These are phyloP conservation scores for Megamerina dolium DNA, from an alignment of 2,888 invertebrate species.

Conservation along the genomic window DNA sequence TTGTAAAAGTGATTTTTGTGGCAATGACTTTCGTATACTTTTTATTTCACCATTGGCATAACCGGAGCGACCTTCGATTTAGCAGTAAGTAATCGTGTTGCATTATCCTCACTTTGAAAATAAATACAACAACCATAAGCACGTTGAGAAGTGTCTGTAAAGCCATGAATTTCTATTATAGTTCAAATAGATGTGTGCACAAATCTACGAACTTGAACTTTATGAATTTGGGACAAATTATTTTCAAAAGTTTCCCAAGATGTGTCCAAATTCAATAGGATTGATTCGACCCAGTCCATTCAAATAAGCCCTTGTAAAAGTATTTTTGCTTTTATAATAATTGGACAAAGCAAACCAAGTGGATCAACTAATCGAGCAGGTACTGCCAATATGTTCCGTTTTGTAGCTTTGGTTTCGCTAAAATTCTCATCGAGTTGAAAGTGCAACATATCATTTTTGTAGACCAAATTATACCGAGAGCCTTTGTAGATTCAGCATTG, in stretches of 20 bases:
- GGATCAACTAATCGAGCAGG: slow-evolving; percentile 8
- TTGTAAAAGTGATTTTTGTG: too few species aligned
- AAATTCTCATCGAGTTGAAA: slow-evolving; percentile 2
- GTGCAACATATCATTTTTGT: neutral
- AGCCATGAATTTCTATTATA: slow-evolving; percentile 6
- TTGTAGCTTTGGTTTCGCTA: neutral
- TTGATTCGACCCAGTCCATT: slow-evolving; percentile 7
- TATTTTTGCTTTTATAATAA: slow-evolving; percentile 5
- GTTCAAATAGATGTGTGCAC: neutral
- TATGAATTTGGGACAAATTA: slow-evolving; percentile 3
- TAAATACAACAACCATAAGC: slow-evolving; percentile 8
- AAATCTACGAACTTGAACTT: too few species aligned
- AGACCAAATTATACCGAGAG: too few species aligned
- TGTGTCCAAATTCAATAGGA: neutral
- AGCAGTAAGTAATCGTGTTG: slow-evolving; percentile 1
- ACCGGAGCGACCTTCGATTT: slow-evolving; percentile 18
- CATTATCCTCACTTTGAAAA: neutral
- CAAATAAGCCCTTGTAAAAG: slow-evolving; percentile 5
- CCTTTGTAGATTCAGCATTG: too few species aligned
- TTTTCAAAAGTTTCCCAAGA: slow-evolving; percentile 4
- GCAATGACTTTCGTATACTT: too few species aligned
- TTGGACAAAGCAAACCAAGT: slow-evolving; percentile 6
- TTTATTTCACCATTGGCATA: too few species aligned
- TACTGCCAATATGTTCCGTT: slow-evolving; percentile 5
- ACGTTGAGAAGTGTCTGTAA: slow-evolving; percentile 6